These are phyloP conservation scores for Hirundichthys speculiger DNA, from an alignment of 2,113 vertebrate genomes.

Conservation along the genomic window DNA sequence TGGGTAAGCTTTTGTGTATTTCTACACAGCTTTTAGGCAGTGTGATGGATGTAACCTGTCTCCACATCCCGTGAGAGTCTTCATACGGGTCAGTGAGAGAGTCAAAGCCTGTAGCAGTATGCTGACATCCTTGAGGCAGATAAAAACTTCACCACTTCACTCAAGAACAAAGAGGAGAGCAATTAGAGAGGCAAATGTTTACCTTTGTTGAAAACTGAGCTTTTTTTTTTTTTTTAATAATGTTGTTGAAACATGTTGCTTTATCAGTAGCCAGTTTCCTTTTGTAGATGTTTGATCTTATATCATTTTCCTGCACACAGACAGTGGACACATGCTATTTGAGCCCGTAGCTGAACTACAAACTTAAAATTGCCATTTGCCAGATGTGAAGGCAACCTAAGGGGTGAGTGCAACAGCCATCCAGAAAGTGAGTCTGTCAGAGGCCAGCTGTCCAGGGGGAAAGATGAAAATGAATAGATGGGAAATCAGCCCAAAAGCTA, in stretches of 20 bases:
- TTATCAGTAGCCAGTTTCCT: background rate
- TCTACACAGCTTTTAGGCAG: conserved; percentile 27
- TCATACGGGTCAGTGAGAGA: conserved; percentile 65
- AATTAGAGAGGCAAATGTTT: too few relatives aligned
- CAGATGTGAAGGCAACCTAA: conserved; percentile 51
- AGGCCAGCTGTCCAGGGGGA: conserved; percentile 44
- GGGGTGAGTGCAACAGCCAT: conserved; percentile 25
- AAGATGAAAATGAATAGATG: conserved; percentile 18
- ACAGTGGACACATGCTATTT: background rate
- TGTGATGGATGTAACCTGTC: conserved; percentile 68
- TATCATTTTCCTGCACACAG: conserved; percentile 8
- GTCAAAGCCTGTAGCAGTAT: conserved; percentile 62
- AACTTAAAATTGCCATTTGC: conserved; percentile 38
- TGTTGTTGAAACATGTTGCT: background rate
- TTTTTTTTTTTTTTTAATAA: too few relatives aligned
- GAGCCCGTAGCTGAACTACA: conserved; percentile 11
- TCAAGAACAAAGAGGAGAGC: conserved; percentile 59
- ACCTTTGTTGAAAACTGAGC: too few relatives aligned
- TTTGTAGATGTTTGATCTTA: conserved; percentile 3
- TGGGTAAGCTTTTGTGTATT: conserved; percentile 21
- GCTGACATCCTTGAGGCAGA: conserved; percentile 53
- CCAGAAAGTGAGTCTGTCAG: conserved; percentile 24
- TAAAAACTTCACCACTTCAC: conserved; percentile 49
- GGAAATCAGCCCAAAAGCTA: conserved; percentile 27
- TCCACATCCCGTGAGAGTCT: conserved; percentile 32